Evolutionary conservation across 2,113 vertebrate species (phyloP).

Genomic region (Tringa solitaria): DNA sequence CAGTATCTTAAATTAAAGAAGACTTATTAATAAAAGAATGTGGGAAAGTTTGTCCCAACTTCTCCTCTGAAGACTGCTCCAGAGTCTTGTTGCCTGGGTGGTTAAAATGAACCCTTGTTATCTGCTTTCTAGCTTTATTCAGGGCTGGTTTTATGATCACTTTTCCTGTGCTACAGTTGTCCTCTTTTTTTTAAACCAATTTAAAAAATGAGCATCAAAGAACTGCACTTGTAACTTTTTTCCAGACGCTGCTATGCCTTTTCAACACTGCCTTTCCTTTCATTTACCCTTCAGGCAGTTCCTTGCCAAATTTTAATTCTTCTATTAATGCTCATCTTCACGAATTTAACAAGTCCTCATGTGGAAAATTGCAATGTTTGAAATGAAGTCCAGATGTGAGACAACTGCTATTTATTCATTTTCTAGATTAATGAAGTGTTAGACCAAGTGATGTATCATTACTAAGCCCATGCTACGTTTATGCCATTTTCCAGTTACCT

Average conservation of each 20-base stretch:
- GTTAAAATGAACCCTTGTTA: neutral
- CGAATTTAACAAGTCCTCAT: neutral
- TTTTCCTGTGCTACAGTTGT: neutral
- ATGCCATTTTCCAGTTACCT: neutral
- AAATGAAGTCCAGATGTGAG: slow-evolving; percentile 14
- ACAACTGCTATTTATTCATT: neutral
- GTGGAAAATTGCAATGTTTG: neutral
- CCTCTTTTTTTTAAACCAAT: neutral
- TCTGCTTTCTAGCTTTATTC: neutral
- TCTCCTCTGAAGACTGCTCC: neutral
- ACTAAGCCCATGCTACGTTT: neutral
- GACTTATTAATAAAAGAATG: neutral
- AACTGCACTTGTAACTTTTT: neutral
- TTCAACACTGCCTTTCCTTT: neutral
- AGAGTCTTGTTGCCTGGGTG: neutral
- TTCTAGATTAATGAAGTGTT: neutral
- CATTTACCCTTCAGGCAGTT: neutral
- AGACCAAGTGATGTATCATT: neutral
- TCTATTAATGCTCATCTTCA: neutral
- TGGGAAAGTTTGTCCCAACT: neutral
- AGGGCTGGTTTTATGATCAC: neutral
- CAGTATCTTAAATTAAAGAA: neutral
- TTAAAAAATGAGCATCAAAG: neutral
- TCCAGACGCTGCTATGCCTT: neutral
- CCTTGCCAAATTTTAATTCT: slow-evolving; percentile 12